Evolutionary conservation across 1,140 invertebrate species (phyloP), one percentile per base, ranked within the genome.

Genomic region (Drosophila yakuba): DNA sequence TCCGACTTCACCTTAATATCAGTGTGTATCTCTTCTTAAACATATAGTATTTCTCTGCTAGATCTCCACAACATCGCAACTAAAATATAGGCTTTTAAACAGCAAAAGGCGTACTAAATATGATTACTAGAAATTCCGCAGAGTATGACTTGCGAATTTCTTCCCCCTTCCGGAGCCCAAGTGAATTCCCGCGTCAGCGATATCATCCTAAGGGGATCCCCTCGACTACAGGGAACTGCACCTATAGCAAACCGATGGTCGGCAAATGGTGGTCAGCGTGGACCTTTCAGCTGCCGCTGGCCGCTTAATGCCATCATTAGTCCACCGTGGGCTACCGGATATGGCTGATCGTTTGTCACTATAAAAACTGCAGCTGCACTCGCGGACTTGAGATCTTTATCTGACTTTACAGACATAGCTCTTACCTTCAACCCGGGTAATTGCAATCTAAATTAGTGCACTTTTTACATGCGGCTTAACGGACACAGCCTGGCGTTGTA

Each of bases 281-380:
- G 44, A 69, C 20, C 80, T 50, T 59, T 63, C 78, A 81, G 76
- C 66, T 79, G 78, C 68, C 61, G 72, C 63, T 89, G 20, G 20
- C 20, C 20, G 72, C 63, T 89, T 88, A 88, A 89, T 88, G 84
- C 79, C 84, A 83, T 88, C 83, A 88, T 88, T 88, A 88, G 83
- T 78, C 60, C 64, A 69, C 61, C 78, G 66, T 57, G 52, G 83
- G 84, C 83, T 88, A 83, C 84, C 83, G 83, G 83, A 88, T 89
- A 88, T 89, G 83, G 84, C 59, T 80, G 83, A 88, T 88, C 83
- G 83, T 88, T 88, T 88, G 83, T 88, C 83, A 88, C 84, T 75
- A 75, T 50, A 76, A 76, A 76, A 76, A 51, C 51, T 72, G 64
- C 55, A 73, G 64, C 78, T 88, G 55, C 56, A 62, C 38, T 32